These are phyloP conservation scores for Caenorhabditis sulstoni DNA, from an alignment of 2,888 invertebrate species.

Conservation along the genomic window DNA sequence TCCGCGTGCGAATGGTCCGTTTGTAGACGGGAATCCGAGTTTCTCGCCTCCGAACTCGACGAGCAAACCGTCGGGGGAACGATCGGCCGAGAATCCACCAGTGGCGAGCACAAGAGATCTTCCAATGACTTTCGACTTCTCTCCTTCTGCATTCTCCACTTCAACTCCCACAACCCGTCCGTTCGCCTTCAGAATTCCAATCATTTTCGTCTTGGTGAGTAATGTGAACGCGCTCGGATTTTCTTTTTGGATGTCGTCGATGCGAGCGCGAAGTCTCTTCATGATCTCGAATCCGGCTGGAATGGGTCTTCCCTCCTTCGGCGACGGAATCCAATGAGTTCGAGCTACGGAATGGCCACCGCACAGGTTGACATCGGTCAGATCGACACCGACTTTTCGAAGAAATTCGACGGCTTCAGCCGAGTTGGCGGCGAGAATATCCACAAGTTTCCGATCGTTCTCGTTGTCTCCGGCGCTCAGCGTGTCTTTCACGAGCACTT, in stretches of 20 bases:
- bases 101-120: constrained; percentile 79
- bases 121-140: constrained; percentile 59
- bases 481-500: constrained; percentile 76
- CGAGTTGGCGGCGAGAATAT: constrained; percentile 71
- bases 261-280: constrained; percentile 69
- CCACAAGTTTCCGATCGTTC: constrained; percentile 77
- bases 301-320: constrained; percentile 79
- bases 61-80: constrained; percentile 72
- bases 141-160: constrained; percentile 32
- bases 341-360: constrained; percentile 80
- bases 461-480: constrained; percentile 79
- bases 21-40: constrained; percentile 77
- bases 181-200: constrained; percentile 30
- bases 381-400: constrained; percentile 72
- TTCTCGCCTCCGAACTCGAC: constrained; percentile 75
- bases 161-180: constrained; percentile 64
- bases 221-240: constrained; percentile 64
- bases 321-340: constrained; percentile 80
- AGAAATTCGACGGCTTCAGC: constrained; percentile 38
- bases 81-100: constrained; percentile 80
- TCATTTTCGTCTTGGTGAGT: constrained; percentile 58
- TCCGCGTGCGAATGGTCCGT: constrained; percentile 79
- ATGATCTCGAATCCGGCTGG: constrained; percentile 80
- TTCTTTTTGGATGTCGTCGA: constrained; percentile 66
- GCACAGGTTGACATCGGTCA: constrained; percentile 79